phyloP scores from a whole-genome alignment of 2,888 invertebrate species.

The Argyra leucocephala region DNA sequence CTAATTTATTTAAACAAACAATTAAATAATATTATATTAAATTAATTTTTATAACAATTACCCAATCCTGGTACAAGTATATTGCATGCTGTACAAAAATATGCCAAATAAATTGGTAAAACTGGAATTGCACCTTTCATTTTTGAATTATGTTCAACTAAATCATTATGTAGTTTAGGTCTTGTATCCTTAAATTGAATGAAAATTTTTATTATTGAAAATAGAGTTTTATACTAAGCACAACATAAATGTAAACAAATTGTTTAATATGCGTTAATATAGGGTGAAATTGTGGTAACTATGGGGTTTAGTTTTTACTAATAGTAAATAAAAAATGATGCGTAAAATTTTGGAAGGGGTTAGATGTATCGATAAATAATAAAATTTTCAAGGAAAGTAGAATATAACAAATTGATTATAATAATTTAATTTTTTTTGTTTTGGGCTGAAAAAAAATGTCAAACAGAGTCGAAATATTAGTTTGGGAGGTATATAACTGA shows the following conservation, averaged over 20 bases:
- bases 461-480: too few species aligned
- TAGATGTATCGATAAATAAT: too few species aligned
- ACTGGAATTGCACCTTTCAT: constrained; percentile 90
- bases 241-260: neutral
- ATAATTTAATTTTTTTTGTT: too few species aligned
- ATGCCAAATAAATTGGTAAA: constrained; percentile 74
- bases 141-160: constrained; percentile 73
- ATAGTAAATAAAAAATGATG: too few species aligned
- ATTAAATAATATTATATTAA: neutral
- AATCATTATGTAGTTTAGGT: constrained; percentile 63
- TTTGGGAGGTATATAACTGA: too few species aligned
- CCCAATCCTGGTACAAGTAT: constrained; percentile 69
- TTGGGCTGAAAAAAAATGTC: too few species aligned
- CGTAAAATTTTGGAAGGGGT: too few species aligned
- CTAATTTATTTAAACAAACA: constrained; percentile 44
- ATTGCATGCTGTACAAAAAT: constrained; percentile 78
- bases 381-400: too few species aligned
- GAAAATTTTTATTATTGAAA: neutral
- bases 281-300: neutral
- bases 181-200: constrained; percentile 53
- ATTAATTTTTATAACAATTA: constrained; percentile 32
- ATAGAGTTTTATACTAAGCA: neutral
- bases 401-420: too few species aligned
- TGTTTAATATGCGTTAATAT: neutral
- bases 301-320: neutral